Conservation (phyloP, 1,140 invertebrate species). For the Listronotus bonariensis region DNA sequence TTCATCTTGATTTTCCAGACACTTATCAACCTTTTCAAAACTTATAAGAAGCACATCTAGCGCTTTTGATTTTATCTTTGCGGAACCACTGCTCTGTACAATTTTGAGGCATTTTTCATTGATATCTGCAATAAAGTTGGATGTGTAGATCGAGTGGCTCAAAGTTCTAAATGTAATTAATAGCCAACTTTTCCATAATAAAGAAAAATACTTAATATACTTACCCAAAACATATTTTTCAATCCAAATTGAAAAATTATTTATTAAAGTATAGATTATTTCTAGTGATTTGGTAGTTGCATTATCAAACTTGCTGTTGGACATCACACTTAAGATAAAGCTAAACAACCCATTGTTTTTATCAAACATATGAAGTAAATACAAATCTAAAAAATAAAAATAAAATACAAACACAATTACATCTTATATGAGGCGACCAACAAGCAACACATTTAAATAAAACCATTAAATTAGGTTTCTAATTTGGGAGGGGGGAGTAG, state of each 20-base stretch:
- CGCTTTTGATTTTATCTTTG: conserved; percentile 42
- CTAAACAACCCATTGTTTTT: conserved; percentile 36
- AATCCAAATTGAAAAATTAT: conserved; percentile 42
- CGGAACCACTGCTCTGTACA: conserved; percentile 12
- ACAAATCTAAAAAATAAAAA: conserved; percentile 42
- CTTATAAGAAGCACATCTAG: conserved; percentile 37
- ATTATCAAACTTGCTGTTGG: conserved; percentile 39
- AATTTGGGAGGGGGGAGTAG: too few relatives aligned
- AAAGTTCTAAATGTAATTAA: too few relatives aligned
- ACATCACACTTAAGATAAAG: conserved; percentile 35
- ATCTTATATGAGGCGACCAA: too few relatives aligned
- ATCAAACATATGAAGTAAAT: conserved; percentile 43
- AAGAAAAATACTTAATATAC: neutral
- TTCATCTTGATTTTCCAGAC: conserved; percentile 25
- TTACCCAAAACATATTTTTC: conserved; percentile 36
- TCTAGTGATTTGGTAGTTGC: conserved; percentile 35
- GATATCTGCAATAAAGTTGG: conserved; percentile 25
- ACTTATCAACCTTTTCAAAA: conserved; percentile 39
- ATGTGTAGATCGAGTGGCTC: too few relatives aligned
- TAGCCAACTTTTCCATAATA: too few relatives aligned
- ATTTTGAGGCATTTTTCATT: conserved; percentile 32
- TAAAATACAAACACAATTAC: neutral
- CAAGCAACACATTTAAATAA: too few relatives aligned
- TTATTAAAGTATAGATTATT: conserved; percentile 43
- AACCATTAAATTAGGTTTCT: too few relatives aligned